Percentiles rank a stretch among this genome's conserved stretches.
phyloP scores from a whole-genome alignment of 1,140 invertebrate species.

The Proctacanthus coquilletti region DNA sequence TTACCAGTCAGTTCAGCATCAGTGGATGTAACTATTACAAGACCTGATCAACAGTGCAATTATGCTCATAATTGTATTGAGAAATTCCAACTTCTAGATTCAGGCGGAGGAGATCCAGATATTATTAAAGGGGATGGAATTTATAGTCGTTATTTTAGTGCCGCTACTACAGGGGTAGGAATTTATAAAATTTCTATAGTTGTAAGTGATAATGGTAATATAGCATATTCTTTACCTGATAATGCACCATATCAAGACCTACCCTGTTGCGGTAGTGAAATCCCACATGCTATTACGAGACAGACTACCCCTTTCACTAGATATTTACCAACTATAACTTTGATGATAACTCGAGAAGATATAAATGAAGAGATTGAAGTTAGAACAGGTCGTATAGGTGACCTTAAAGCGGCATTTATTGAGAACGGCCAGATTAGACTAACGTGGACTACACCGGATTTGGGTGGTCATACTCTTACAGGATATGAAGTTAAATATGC shows the following conservation, averaged over 20 bases:
- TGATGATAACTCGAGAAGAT: constrained; percentile 8
- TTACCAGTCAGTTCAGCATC: constrained; percentile 34
- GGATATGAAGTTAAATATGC: constrained; percentile 35
- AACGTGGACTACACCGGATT: constrained; percentile 39
- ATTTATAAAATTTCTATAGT: constrained; percentile 35
- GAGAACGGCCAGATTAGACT: constrained; percentile 30
- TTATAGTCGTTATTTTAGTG: constrained; percentile 44
- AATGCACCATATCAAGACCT: constrained; percentile 17
- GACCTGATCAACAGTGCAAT: constrained; percentile 20
- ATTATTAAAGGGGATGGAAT: constrained; percentile 46
- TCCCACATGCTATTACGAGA: constrained; percentile 28
- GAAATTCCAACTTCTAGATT: constrained; percentile 36
- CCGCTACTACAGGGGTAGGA: constrained; percentile 25
- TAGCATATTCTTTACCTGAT: constrained; percentile 23
- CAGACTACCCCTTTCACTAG: constrained; percentile 33
- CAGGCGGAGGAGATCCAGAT: constrained; percentile 47
- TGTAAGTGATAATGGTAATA: constrained; percentile 34
- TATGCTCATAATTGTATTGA: constrained; percentile 20
- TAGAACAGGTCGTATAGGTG: constrained; percentile 30
- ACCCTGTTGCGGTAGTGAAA: constrained; percentile 34
- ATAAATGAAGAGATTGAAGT: background rate
- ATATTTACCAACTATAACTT: constrained; percentile 30
- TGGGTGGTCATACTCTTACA: constrained; percentile 32
- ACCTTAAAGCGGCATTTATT: constrained; percentile 29
- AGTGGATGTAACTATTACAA: constrained; percentile 33